These are phyloP conservation scores for Rhingia campestris DNA, from an alignment of 2,888 invertebrate genomes.

Conservation along the genomic window DNA sequence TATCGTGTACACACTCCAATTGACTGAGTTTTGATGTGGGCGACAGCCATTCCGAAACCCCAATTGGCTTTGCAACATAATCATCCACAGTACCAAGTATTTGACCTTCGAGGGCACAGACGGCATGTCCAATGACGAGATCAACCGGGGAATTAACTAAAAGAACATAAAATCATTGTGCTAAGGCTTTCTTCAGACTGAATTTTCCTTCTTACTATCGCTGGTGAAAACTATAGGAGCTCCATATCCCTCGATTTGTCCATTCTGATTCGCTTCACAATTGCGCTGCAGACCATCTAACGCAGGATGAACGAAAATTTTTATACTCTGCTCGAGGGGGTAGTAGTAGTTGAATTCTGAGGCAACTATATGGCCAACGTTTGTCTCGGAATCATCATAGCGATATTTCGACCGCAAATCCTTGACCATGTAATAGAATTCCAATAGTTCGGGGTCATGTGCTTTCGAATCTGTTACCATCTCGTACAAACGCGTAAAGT, in stretches of 20 bases:
- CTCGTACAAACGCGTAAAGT: slow-evolving; percentile 85
- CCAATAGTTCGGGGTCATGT: slow-evolving; percentile 90
- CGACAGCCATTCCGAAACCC: slow-evolving; percentile 93
- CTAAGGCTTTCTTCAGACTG: too few relatives aligned
- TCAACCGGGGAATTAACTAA: slow-evolving; percentile 93
- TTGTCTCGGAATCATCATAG: slow-evolving; percentile 89
- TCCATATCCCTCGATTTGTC: slow-evolving; percentile 81
- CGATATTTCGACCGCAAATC: slow-evolving; percentile 90
- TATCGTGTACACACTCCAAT: slow-evolving; percentile 96
- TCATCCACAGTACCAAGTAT: slow-evolving; percentile 86
- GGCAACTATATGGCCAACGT: slow-evolving; percentile 94
- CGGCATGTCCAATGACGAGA: slow-evolving; percentile 92
- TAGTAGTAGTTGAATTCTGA: slow-evolving; percentile 92
- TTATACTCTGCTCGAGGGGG: slow-evolving; percentile 92
- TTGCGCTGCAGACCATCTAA: slow-evolving; percentile 81
- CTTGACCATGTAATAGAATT: slow-evolving; percentile 92
- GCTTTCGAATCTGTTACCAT: slow-evolving; percentile 87
- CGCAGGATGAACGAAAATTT: slow-evolving; percentile 90
- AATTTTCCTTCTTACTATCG: slow-evolving; percentile 86
- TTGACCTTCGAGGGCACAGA: slow-evolving; percentile 91
- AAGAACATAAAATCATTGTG: slow-evolving; percentile 77
- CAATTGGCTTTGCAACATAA: slow-evolving; percentile 88
- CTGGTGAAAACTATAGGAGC: slow-evolving; percentile 94
- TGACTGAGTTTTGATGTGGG: slow-evolving; percentile 92
- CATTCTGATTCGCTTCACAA: slow-evolving; percentile 82